These are phyloP conservation scores for Coracopsis vasa DNA, from an alignment of 2,113 vertebrate genomes.

Conservation along the genomic window DNA sequence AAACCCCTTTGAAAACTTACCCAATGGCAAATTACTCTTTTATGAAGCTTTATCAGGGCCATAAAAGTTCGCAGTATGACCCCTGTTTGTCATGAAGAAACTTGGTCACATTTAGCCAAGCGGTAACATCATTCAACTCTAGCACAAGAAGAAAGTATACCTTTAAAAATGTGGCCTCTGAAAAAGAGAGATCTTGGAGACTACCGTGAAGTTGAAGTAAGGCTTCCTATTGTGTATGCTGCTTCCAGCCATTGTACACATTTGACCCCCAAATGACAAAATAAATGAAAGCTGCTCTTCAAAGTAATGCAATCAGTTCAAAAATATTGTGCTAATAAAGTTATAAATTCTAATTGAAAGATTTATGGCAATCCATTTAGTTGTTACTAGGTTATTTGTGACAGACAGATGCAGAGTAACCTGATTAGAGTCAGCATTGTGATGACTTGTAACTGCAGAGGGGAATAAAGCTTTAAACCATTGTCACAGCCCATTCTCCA, in stretches of 20 bases:
- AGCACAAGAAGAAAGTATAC: not conserved
- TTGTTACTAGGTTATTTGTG: slow-evolving; percentile 87
- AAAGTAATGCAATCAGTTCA: slow-evolving; percentile 86
- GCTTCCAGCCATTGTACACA: slow-evolving; percentile 65
- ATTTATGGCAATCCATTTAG: slow-evolving; percentile 85
- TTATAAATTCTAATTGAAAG: slow-evolving; percentile 88
- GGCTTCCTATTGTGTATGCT: slow-evolving; percentile 57
- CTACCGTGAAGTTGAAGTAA: not conserved
- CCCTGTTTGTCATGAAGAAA: not conserved
- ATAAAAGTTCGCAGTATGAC: not conserved
- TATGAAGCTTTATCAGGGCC: not conserved
- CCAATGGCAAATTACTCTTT: not conserved
- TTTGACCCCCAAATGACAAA: slow-evolving; percentile 82
- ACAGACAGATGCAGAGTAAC: slow-evolving; percentile 84
- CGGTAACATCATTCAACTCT: not conserved
- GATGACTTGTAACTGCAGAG: slow-evolving; percentile 79
- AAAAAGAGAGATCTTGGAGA: not conserved
- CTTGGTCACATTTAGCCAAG: not conserved
- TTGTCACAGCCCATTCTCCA: slow-evolving; percentile 67
- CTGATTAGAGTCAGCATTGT: slow-evolving; percentile 78
- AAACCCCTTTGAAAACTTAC: not conserved
- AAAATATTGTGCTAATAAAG: slow-evolving; percentile 87
- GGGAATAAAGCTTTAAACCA: slow-evolving; percentile 71
- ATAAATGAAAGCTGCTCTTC: slow-evolving; percentile 83
- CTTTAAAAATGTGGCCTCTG: not conserved